Percentiles rank a stretch among this genome's conserved stretches.
These are phyloP conservation scores for Amblyteles armatorius DNA, from an alignment of 2,888 invertebrate genomes.

Conservation along the genomic window DNA sequence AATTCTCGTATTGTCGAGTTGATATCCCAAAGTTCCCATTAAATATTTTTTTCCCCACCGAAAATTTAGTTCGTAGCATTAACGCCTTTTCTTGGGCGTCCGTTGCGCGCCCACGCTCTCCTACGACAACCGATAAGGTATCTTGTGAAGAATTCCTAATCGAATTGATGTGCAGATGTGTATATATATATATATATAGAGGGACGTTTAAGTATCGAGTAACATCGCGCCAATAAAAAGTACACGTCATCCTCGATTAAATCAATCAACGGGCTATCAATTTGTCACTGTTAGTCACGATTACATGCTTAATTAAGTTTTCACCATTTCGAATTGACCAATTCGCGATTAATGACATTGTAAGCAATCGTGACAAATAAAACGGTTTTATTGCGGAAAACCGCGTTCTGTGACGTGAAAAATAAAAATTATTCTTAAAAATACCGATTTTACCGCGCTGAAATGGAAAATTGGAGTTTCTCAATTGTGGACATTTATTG, in stretches of 20 bases:
- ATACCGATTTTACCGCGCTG: background rate
- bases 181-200: background rate
- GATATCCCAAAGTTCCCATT: too few relatives aligned
- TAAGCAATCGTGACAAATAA: slow-evolving; percentile 41
- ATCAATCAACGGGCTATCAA: slow-evolving; percentile 51
- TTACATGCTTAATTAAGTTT: slow-evolving; percentile 54
- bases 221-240: background rate
- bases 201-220: background rate
- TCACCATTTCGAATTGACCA: slow-evolving; percentile 53
- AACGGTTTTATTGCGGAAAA: slow-evolving; percentile 8
- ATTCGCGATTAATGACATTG: slow-evolving; percentile 52
- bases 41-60: too few relatives aligned
- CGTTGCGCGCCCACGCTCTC: too few relatives aligned
- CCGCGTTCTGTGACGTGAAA: background rate
- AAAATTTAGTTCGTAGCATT: too few relatives aligned
- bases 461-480: background rate
- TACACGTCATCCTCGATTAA: slow-evolving; percentile 46
- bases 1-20: too few relatives aligned
- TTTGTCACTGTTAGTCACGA: slow-evolving; percentile 63
- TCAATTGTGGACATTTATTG: background rate
- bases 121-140: slow-evolving; percentile 19
- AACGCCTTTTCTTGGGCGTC: too few relatives aligned
- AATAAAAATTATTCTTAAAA: background rate
- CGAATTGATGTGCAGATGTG: background rate
- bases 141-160: slow-evolving; percentile 23